Conservation (phyloP, 2,888 invertebrate species). For the Melanotus villosus region DNA sequence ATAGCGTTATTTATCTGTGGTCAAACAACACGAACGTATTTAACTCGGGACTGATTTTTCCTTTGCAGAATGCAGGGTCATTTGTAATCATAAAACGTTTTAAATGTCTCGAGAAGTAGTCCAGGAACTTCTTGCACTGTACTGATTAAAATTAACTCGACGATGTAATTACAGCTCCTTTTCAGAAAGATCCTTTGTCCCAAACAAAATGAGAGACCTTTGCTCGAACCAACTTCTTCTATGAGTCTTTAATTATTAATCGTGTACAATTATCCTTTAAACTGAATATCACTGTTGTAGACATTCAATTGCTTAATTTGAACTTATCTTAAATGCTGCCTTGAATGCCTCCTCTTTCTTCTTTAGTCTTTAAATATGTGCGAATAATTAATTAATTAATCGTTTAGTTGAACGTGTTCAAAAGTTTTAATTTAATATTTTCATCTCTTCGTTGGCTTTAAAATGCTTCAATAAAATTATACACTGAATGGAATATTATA, state of each 20-base stretch:
- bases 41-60: conserved; percentile 14
- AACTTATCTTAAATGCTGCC: neutral
- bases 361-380: neutral
- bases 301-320: conserved; percentile 16
- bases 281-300: neutral
- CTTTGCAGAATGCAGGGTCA: conserved; percentile 1
- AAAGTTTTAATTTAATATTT: too few species aligned
- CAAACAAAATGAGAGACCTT: conserved; percentile 11
- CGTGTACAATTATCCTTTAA: conserved; percentile 19
- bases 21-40: conserved; percentile 20
- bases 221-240: conserved; percentile 17
- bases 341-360: too few species aligned
- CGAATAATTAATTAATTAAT: neutral
- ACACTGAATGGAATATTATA: too few species aligned
- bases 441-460: too few species aligned
- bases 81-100: conserved; percentile 18
- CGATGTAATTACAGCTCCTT: conserved; percentile 14
- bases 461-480: too few species aligned
- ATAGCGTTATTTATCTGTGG: conserved; percentile 36
- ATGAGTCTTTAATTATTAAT: conserved; percentile 31
- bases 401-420: too few species aligned
- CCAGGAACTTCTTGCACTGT: neutral
- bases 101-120: conserved; percentile 8
- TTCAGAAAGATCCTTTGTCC: conserved; percentile 19
- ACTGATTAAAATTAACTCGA: conserved; percentile 19